Base-by-base conservation (phyloP, 2,888 invertebrate genomes). In the Dasypolia templi region DNA sequence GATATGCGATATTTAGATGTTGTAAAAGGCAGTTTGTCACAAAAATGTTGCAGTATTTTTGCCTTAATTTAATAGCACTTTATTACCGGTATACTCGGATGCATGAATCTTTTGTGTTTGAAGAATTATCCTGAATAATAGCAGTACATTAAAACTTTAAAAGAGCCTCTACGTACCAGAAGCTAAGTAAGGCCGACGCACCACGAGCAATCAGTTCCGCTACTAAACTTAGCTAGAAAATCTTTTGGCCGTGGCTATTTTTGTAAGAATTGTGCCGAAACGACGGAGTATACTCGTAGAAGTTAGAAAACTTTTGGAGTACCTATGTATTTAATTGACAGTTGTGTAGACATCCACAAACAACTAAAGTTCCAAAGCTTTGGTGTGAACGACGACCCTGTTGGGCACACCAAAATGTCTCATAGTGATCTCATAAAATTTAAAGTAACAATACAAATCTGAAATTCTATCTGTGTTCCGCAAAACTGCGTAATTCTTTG, bases 1-100 rank as follows among this genome's bases (percentile, higher is more conserved):
- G 26, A 46, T 55, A 39, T 46, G 35, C 35, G 74, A 55, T 74
- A 74, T 73, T 62, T 35, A 29, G 19, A 35, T 14, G 19, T n/a
- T 35, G 19, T n/a, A 19, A 26, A 53, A 44, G 44, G 12, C 1
- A 32, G 22, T 51, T 42, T 22, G 35, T 44, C 42, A 58, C 11
- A 6, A 42, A 49, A 42, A 58, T 49, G n/a, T 39, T 49, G 19
- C 12, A 4, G 0, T 19, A 71, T 58, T 29, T 73, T 63, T 53
- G 2, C 7, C 5, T 29, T 53, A 7, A 22, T 35, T 44, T 72
- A 22, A 32, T 51, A 9, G 6, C 14, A n/a, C 19, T 58, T 72
- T 49, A n/a, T 72, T 58, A n/a, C n/a, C 55, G 9, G 42, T 42
- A 12, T 53, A 11, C 3, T 26, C 4, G 7, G 17, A 61, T 32